Base-by-base conservation (phyloP, 2,797 vertebrate genomes). In the Danio tinwini region DNA sequence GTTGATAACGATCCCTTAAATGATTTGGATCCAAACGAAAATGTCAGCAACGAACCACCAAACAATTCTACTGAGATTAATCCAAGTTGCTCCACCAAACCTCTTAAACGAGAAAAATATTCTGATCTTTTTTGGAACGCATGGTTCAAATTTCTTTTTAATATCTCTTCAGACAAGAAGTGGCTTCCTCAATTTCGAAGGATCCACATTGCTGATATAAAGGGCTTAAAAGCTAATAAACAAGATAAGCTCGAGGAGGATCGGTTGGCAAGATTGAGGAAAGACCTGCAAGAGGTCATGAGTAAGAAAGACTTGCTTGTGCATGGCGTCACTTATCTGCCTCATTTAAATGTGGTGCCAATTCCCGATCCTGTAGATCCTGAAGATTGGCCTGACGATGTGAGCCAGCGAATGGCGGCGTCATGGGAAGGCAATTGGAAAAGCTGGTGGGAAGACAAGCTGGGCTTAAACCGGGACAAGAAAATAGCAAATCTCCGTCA, bases 381-480 rank as follows among this genome's bases (percentile, higher is more conserved):
- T 0, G 37, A 4, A 0, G 49, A 1, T 0, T 93, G 84, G 58
- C 53, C 0, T 0, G 95, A 96, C 0, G 50, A 88, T 0, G 86
- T 97, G 1, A 96, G 93, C 7, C 16, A 90, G 5, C 93, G 97
- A 0, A 85, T 98, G 68, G 92, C 87, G 0, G 79, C 82, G 0
- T 87, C 94, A 2, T 97, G 96, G 96, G 80, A 79, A 0, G 92
- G 89, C 0, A 80, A 84, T 5, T 94, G 91, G 89, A 82, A 19
- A 0, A 65, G 56, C 0, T 98, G 96, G 96, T 97, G 97, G 96
- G 86, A 89, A 0, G 92, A 93, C 2, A 84, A 84, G 17, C 87
- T 89, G 0, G 94, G 91, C 0, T 9, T 88, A 14, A 88, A 87
- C 78, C 3, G 6, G 0, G 82, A 85, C 0, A 50, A 75, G 21